Conservation (phyloP, 1,140 invertebrate genomes). For the Olivierus martensii region DNA sequence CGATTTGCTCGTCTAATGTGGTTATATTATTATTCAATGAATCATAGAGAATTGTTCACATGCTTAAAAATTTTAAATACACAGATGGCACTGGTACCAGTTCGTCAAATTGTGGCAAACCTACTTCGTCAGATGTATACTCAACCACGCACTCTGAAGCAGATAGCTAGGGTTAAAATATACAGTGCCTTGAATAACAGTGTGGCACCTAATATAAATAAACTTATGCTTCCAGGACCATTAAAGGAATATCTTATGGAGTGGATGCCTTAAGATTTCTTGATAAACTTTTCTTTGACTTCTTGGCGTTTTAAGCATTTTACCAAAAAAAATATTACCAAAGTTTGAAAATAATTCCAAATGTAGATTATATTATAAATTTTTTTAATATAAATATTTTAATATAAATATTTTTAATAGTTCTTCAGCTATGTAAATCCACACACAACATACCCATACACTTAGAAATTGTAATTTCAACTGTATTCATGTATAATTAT, state of each 20-base stretch:
- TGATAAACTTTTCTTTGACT: background rate
- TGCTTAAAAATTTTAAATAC: constrained; percentile 44
- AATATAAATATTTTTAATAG: too few species aligned
- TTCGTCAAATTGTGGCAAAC: constrained; percentile 41
- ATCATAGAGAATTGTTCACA: constrained; percentile 44
- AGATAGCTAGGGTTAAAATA: constrained; percentile 47
- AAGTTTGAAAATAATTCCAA: too few species aligned
- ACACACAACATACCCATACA: too few species aligned
- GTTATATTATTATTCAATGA: constrained; percentile 51
- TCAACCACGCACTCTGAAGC: constrained; percentile 39
- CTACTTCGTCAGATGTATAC: constrained; percentile 45
- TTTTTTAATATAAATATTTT: too few species aligned
- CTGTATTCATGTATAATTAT: too few species aligned
- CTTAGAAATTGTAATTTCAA: too few species aligned
- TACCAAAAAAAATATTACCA: constrained; percentile 10
- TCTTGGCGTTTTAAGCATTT: background rate
- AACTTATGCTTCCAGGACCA: constrained; percentile 46
- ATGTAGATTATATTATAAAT: too few species aligned
- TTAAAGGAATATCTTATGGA: constrained; percentile 54
- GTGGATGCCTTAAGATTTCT: constrained; percentile 36
- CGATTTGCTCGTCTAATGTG: constrained; percentile 46
- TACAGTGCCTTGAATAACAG: constrained; percentile 41
- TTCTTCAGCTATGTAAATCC: too few species aligned
- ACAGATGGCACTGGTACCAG: constrained; percentile 48
- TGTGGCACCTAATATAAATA: constrained; percentile 45